Evolutionary conservation across 2,797 vertebrate species (phyloP), one percentile per base, ranked within the genome.

Genomic region (Melanotaenia nigrans): DNA sequence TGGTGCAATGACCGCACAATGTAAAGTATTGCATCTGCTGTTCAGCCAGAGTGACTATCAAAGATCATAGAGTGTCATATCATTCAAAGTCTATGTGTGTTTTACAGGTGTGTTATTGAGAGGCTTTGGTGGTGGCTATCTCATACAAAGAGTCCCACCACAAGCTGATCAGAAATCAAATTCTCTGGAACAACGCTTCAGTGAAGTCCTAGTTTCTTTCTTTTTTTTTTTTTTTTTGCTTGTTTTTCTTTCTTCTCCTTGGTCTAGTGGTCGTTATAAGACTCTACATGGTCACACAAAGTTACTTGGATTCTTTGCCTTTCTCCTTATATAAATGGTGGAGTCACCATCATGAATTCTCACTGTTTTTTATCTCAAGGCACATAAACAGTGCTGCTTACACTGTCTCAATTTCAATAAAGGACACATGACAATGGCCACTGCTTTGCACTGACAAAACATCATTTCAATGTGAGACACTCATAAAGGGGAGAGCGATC

Each of bases 311-410:
- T 81, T 80, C 71, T 75, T 71, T 75, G 75, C 68, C 80, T 77
- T 86, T 74, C 69, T 79, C 68, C 58, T 74, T 68, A 54, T 75
- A 73, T 51, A 76, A 65, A 38, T 16, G 36, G 53, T 42, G 72
- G 79, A 81, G 63, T 75, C 79, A 59, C 75, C 70, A 25, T 62
- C 65, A 71, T 69, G 7, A 85, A 85, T 75, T 88, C 81, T 80
- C 56, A 77, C 82, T 42, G 13, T 24, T 40, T 40, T 90, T 89
- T 82, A 90, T 92, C 91, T 92, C 92, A 95, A 95, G 94, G 95
- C 94, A 94, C 95, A 90, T 89, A 87, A 83, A 74, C 94, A 94
- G 93, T 91, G 92, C 87, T 93, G 90, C 87, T 91, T 74, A 92
- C 94, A 94, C 94, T 92, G 92, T 89, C 85, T 88, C 89, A 79